phyloP scores from a whole-genome alignment of 2,797 vertebrate species.

The Macropus fuliginosus region DNA sequence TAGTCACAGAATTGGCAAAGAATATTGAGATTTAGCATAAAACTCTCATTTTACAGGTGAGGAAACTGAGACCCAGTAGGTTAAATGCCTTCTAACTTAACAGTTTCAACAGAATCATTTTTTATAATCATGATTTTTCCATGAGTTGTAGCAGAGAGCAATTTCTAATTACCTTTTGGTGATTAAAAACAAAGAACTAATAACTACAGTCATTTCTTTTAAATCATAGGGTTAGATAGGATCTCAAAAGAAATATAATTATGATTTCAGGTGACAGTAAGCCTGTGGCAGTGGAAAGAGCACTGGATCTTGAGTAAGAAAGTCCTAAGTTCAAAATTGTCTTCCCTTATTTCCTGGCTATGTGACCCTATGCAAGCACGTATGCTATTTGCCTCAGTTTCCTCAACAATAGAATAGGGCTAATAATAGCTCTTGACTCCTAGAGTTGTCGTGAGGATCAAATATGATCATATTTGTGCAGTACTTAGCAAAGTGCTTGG shows the following conservation, averaged over 20 bases:
- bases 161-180: not conserved
- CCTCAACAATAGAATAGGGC: not conserved
- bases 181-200: not conserved
- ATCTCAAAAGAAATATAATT: not conserved
- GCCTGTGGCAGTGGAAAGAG: not conserved
- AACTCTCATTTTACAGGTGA: not conserved
- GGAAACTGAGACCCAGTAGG: not conserved
- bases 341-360: not conserved
- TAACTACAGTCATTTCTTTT: not conserved
- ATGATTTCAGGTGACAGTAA: not conserved
- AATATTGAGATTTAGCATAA: not conserved
- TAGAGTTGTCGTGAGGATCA: not conserved
- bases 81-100: not conserved
- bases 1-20: not conserved
- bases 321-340: not conserved
- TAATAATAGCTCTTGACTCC: not conserved
- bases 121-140: not conserved
- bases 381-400: not conserved
- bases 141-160: not conserved
- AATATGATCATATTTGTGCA: not conserved
- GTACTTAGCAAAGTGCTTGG: not conserved
- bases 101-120: not conserved
- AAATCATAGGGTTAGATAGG: not conserved
- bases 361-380: not conserved
- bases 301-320: not conserved